A percentile compares a stretch with the other conserved stretches of the same genome.
These are phyloP conservation scores for Diadophis punctatus DNA, from an alignment of 2,113 vertebrate species.

Conservation along the genomic window DNA sequence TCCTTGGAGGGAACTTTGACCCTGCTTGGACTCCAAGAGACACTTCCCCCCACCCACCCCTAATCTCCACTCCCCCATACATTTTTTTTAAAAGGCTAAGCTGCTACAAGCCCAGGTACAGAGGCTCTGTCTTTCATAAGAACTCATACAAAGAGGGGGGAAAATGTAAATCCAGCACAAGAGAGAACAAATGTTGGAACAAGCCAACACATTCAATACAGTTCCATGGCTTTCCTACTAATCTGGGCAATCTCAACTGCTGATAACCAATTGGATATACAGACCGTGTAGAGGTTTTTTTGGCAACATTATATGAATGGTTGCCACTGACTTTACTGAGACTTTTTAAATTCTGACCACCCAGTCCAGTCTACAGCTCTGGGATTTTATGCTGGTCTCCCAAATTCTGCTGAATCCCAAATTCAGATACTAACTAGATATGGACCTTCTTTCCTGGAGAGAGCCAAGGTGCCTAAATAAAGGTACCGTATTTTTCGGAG, in stretches of 20 bases:
- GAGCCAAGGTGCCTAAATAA: too few species aligned
- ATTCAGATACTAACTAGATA: background rate
- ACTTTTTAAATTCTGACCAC: too few species aligned
- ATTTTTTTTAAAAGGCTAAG: background rate
- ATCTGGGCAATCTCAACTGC: background rate
- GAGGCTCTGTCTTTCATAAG: background rate
- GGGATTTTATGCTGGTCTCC: too few species aligned
- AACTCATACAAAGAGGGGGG: background rate
- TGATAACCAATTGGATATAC: background rate
- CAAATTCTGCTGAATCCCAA: too few species aligned
- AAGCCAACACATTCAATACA: background rate
- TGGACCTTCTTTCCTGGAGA: background rate
- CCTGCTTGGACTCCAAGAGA: slow-evolving; percentile 22
- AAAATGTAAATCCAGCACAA: background rate
- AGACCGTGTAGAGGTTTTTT: background rate
- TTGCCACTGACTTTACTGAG: too few species aligned
- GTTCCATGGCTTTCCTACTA: background rate
- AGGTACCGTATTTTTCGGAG: too few species aligned
- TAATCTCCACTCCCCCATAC: background rate
- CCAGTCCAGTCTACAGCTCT: too few species aligned
- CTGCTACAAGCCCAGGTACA: background rate
- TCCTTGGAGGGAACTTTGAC: slow-evolving; percentile 2
- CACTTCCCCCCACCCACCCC: background rate
- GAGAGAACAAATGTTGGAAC: background rate
- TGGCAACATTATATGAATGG: background rate